Base-by-base conservation (phyloP, 2,888 invertebrate species). In the Scaptomyza reducta region DNA sequence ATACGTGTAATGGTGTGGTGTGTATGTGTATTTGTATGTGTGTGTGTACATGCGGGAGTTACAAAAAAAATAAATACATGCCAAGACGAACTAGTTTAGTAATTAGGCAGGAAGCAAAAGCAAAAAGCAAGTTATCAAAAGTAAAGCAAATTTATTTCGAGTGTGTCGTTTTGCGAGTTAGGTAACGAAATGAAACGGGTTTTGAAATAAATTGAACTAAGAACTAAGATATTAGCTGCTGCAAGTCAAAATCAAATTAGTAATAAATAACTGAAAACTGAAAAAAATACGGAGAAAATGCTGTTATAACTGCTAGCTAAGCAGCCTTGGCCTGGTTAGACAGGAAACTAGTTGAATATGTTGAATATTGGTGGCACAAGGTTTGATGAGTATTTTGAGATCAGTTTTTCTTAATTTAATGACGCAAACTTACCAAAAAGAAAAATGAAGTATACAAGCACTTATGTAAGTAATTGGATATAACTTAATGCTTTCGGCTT, bases 361-460 rank as follows among this genome's bases (percentile, higher is more conserved):
- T 66, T 69, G 18, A 44, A 44, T 49, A 33, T 33, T 42, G 58
- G 50, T 62, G 44, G 27, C 46, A 50, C 45, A 50, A 33, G 49
- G 45, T 46, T 55, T 38, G 27, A 65, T 58, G 67, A 60, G 14
- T 59, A 56, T 60, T 53, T 59, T n/a, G n/a, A n/a, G n/a, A 70
- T 60, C 57, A 46, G 55, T 45, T 72, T 33, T 69, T 40, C 42
- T 58, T 58, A 53, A 45, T 76, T 76, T 49, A 64, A 77, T 67
- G 60, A 70, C 79, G 68, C 68, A 67, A 82, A 82, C 79, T 88
- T 83, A 86, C 87, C 86, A 87, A 87, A 77, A 76, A 57, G 58
- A 68, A 79, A 85, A 77, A 75, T 74, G 57, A 77, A 71, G 63
- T 70, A 66, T 72, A 40, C 59, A 70, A 77, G 73, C 84, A 67